Evolutionary conservation across 2,888 invertebrate genomes (phyloP).

Genomic region (Exephanes ischioxanthus): DNA sequence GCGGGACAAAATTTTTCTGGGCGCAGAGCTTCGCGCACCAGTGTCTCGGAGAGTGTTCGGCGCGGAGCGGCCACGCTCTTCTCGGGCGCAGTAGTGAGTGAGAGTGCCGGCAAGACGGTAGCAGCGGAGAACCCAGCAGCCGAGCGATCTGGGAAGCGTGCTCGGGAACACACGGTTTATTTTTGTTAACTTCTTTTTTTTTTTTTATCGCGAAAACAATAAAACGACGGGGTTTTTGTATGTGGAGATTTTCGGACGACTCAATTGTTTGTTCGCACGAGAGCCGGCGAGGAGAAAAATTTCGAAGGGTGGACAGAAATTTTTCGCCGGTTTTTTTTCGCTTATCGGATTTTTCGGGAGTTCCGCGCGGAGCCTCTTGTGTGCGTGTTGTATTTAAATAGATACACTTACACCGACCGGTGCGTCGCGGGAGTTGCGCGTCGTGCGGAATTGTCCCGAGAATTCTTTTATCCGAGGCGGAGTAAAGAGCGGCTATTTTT

Average conservation of each 20-base stretch:
- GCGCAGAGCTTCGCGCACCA: conserved; percentile 41
- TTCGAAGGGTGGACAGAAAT: background rate
- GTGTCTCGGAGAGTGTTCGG: conserved; percentile 16
- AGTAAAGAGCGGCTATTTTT: conserved; percentile 8
- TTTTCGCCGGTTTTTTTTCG: background rate
- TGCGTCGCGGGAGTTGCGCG: background rate
- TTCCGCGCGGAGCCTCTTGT: background rate
- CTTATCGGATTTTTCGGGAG: background rate
- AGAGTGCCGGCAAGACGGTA: conserved; percentile 24
- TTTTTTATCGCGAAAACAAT: background rate
- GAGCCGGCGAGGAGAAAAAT: background rate
- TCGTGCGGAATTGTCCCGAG: background rate
- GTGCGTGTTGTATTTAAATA: background rate
- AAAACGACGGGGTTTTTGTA: background rate
- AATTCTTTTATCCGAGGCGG: background rate
- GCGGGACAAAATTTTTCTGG: conserved; percentile 9
- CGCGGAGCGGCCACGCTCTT: conserved; percentile 3
- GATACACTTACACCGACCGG: background rate
- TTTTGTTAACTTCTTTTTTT: background rate
- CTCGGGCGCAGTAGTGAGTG: conserved; percentile 21
- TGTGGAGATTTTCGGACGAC: conserved; percentile 9
- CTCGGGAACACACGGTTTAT: background rate
- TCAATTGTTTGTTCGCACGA: conserved; percentile 33
- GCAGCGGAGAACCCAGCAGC: conserved; percentile 5
- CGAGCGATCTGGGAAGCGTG: background rate